A percentile compares a stretch with the other conserved stretches of the same genome.
Conservation (phyloP, 2,113 vertebrate species). For the Heptranchias perlo region DNA sequence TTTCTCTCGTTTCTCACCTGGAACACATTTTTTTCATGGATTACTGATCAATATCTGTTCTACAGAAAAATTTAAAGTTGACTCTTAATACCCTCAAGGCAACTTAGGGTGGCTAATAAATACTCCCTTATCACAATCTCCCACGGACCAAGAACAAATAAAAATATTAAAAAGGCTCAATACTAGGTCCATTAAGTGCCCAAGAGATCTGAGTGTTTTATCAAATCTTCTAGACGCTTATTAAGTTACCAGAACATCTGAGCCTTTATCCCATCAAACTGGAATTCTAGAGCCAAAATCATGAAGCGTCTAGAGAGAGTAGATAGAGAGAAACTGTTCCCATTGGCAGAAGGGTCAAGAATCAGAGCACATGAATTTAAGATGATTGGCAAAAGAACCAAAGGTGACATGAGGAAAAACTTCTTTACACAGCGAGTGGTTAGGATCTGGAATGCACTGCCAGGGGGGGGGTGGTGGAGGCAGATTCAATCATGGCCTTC, state of each 20-base stretch:
- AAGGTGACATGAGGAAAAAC: no score
- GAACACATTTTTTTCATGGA: not conserved
- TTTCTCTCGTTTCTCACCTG: conserved; percentile 89
- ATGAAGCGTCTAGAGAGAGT: no score
- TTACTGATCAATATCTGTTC: not conserved
- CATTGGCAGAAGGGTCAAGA: no score
- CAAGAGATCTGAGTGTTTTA: not conserved
- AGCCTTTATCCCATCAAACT: not conserved
- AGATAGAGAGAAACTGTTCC: no score
- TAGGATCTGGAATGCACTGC: no score
- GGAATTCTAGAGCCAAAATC: not conserved
- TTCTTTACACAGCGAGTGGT: no score
- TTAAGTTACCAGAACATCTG: not conserved
- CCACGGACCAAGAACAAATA: not conserved
- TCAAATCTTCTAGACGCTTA: not conserved
- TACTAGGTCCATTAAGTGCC: not conserved
- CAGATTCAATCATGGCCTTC: no score
- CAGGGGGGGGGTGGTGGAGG: no score
- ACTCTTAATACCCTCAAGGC: not conserved
- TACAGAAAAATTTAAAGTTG: not conserved
- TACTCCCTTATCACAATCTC: not conserved
- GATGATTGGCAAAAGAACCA: no score
- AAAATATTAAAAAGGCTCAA: not conserved
- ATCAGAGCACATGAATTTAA: no score
- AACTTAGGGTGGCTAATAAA: not conserved